Percentiles rank a stretch among this genome's conserved stretches.
Conservation (phyloP, 2,888 invertebrate species). For the Sesia apiformis region DNA sequence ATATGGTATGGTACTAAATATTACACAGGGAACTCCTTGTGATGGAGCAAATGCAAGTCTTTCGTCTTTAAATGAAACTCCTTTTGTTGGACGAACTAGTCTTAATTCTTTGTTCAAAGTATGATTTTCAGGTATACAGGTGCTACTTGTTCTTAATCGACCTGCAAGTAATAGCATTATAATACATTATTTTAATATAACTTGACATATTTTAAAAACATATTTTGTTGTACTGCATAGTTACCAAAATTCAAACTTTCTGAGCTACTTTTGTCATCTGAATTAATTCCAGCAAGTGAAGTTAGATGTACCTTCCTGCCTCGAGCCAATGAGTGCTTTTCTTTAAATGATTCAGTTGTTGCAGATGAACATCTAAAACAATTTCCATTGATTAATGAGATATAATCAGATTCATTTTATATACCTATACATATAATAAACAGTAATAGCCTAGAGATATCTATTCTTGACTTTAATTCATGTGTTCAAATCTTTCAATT, state of each 20-base stretch:
- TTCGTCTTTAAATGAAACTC: conserved; percentile 83
- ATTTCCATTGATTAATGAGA: not conserved
- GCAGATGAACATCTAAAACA: conserved; percentile 49
- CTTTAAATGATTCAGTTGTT: conserved; percentile 51
- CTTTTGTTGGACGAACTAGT: conserved; percentile 75
- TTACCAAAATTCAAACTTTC: conserved; percentile 83
- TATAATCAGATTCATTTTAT: too few relatives aligned
- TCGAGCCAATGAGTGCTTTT: conserved; percentile 40
- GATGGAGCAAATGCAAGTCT: conserved; percentile 87
- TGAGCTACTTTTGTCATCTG: conserved; percentile 83
- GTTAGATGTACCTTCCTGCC: conserved; percentile 58
- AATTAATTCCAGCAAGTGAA: conserved; percentile 67
- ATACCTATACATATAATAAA: too few relatives aligned
- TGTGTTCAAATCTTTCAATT: too few relatives aligned
- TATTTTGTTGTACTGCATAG: conserved; percentile 1
- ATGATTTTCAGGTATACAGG: conserved; percentile 73
- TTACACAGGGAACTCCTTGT: conserved; percentile 85
- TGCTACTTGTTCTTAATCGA: conserved; percentile 66
- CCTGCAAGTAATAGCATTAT: conserved; percentile 26
- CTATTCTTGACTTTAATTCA: too few relatives aligned
- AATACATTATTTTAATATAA: not conserved
- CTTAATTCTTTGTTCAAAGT: conserved; percentile 73
- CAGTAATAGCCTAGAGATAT: too few relatives aligned
- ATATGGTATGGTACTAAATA: conserved; percentile 92
- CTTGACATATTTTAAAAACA: not conserved